These are phyloP conservation scores for Hafferia zeledoni DNA, from an alignment of 2,797 vertebrate genomes.

Conservation along the genomic window DNA sequence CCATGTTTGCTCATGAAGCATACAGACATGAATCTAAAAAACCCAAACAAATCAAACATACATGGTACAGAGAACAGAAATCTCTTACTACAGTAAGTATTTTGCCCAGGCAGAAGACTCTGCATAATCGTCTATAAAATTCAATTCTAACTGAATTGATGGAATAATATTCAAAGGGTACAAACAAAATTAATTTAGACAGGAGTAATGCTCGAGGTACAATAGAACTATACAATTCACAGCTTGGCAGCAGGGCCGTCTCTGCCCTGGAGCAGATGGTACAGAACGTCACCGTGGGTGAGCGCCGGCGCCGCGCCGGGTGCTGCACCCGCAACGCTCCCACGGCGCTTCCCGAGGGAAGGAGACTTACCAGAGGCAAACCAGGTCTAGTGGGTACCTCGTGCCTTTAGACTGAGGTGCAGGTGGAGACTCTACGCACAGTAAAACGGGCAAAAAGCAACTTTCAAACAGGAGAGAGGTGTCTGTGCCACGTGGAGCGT, in stretches of 20 bases:
- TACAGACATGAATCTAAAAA: constrained; percentile 78
- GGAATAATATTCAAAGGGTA: constrained; percentile 82
- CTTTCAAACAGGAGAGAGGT: not conserved
- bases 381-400: constrained; percentile 1
- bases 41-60: constrained; percentile 77
- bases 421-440: not conserved
- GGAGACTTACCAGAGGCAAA: constrained; percentile 49
- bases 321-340: not conserved
- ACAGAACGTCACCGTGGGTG: not conserved
- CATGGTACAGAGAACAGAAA: constrained; percentile 89
- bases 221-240: constrained; percentile 84
- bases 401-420: constrained; percentile 35
- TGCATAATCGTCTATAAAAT: constrained; percentile 87
- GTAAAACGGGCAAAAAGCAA: constrained; percentile 39
- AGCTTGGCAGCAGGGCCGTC: constrained; percentile 80
- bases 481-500: not conserved
- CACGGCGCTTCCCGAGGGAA: not conserved
- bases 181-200: constrained; percentile 77
- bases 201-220: constrained; percentile 73
- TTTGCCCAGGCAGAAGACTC: constrained; percentile 86
- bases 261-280: constrained; percentile 68
- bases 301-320: not conserved
- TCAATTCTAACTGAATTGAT: constrained; percentile 90
- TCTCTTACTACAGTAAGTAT: constrained; percentile 87
- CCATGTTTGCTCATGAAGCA: constrained; percentile 77